Base-by-base conservation (phyloP, 2,888 invertebrate species). In the Tolmerus cingulatus region DNA sequence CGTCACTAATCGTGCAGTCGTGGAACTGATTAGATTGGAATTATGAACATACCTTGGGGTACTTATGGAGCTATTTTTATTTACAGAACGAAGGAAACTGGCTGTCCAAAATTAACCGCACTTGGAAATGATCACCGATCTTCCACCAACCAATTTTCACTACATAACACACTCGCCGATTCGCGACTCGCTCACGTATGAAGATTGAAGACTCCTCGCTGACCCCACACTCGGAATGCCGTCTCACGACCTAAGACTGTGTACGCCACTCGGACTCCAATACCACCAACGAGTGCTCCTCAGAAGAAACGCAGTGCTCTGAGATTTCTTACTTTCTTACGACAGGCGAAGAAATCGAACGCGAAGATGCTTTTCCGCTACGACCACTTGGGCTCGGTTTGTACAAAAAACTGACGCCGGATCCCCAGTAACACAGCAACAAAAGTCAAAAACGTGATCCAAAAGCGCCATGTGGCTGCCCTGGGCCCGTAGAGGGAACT, bases 21-120 rank as follows among this genome's bases (percentile, higher is more conserved):
- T 27, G 34, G 8, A 27, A 14, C 27, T 43, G 19, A 12, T 51
- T 16, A 23, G 12, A 66, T 3, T 14, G 23, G 46, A 66, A 23
- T 23, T 66, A 43, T 84, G 2, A 51, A 66, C 82, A 66, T 84
- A 84, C 82, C 82, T 84, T 84, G 82, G n/a, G 66, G 66, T 27
- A 37, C 66, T 84, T 84, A 84, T 40, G 40, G 57, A 37, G 66
- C 82, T 84, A 84, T 84, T 84, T 37, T 66, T 84, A 84, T 84
- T 57, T 84, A 84, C 82, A 84, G 40, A 66, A 66, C 37, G 37
- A 40, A 66, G 23, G 66, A 66, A 57, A 34, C 12, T 43, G 34
- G 12, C 23, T 66, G 66, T 66, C 66, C 66, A 66, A 84, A 66
- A 37, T 37, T 84, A 66, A 66, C 57, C 66, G 34, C 37, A 84